These are phyloP conservation scores for Cervus canadensis DNA, from an alignment of 2,113 vertebrate genomes.

Conservation along the genomic window DNA sequence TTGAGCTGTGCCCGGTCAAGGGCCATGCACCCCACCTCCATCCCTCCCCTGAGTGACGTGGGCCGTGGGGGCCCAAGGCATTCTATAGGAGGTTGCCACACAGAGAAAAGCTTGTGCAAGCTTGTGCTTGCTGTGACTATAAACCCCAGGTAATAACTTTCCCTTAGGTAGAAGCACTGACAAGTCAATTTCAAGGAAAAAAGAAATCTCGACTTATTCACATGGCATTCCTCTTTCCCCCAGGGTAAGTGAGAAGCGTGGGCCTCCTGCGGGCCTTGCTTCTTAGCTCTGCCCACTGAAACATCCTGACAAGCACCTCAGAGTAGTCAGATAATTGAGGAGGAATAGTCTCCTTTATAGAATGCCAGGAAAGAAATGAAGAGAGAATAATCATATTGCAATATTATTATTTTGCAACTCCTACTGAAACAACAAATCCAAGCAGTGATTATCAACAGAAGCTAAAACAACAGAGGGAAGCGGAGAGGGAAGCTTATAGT, in stretches of 20 bases:
- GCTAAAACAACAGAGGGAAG: neutral
- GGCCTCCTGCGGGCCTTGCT: neutral
- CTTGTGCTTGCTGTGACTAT: neutral
- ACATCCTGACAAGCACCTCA: neutral
- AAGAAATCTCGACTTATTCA: neutral
- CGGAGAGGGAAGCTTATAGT: accelerated
- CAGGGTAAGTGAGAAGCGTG: accelerated
- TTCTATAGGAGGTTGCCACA: accelerated
- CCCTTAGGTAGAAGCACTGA: neutral
- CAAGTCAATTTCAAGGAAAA: neutral
- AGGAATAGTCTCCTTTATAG: neutral
- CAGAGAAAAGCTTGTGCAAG: neutral
- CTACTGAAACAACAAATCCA: neutral
- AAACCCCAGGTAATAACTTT: neutral
- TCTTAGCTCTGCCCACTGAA: neutral
- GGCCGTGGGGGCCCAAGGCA: accelerated
- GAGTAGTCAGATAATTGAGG: neutral
- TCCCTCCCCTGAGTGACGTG: accelerated
- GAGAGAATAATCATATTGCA: neutral
- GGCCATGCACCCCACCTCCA: accelerated
- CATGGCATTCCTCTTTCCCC: neutral
- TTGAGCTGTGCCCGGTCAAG: neutral
- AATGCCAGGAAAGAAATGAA: neutral
- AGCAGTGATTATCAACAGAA: neutral
- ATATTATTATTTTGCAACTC: too few relatives aligned